Conservation (phyloP, 1,140 invertebrate species). For the Leptinotarsa undecemlineata region DNA sequence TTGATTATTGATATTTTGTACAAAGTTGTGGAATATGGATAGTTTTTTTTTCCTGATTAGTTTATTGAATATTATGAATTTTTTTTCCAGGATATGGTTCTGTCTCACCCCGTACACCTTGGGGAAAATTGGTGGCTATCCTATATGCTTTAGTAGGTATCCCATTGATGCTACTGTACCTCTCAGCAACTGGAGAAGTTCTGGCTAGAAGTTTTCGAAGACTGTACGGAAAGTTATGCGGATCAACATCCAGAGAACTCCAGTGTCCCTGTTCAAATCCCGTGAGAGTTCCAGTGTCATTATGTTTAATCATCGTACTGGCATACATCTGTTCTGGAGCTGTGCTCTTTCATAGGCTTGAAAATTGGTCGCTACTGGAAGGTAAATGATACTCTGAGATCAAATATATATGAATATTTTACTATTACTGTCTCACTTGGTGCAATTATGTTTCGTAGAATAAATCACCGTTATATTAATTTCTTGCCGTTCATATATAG, state of each 20-base stretch:
- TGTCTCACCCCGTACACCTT: constrained; percentile 85
- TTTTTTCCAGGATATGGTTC: constrained; percentile 83
- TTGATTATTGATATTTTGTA: no score
- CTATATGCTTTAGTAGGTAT: constrained; percentile 88
- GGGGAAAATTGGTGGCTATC: constrained; percentile 86
- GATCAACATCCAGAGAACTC: constrained; percentile 42
- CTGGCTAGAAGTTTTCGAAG: constrained; percentile 65
- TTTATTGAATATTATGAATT: neutral
- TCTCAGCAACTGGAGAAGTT: constrained; percentile 82
- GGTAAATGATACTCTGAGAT: constrained; percentile 47
- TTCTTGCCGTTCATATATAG: no score
- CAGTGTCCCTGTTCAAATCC: constrained; percentile 58
- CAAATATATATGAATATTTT: no score
- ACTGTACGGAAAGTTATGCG: constrained; percentile 61
- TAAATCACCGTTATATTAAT: no score
- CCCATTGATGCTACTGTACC: constrained; percentile 85
- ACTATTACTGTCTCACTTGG: no score
- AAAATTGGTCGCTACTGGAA: constrained; percentile 90
- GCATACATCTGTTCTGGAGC: constrained; percentile 91
- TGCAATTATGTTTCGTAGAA: no score
- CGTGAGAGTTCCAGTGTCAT: constrained; percentile 78
- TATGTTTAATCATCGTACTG: constrained; percentile 87
- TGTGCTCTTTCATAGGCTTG: constrained; percentile 84
- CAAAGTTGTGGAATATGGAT: no score
- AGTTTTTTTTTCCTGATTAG: no score